Base-by-base conservation (phyloP, 2,888 invertebrate genomes). In the Cephus runcator region DNA sequence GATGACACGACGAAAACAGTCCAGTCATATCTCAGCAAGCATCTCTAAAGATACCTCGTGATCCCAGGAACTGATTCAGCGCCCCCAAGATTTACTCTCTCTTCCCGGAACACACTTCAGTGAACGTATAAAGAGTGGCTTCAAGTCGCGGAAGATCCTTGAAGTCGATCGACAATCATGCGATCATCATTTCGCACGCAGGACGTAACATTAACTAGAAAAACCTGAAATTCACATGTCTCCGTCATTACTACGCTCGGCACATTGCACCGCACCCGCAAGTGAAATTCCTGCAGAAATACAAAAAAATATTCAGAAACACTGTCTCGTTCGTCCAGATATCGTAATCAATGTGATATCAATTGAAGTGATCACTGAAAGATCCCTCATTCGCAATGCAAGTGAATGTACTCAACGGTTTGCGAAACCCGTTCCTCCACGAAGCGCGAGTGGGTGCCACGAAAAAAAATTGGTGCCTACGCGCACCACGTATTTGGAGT, bases 401-500 rank as follows among this genome's bases (percentile, higher is more conserved):
- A 86, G 85, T 84, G 86, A 86, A 86, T 71, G 86, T 83, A 68
- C 80, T 76, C 23, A 23, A 15, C 33, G 68, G n/a, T 33, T 33
- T 75, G 77, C 69, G 75, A 73, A 76, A 77, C 77, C 69, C 75
- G 76, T 74, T 73, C 79, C 74, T 73, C 31, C 6, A 12, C 71
- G 71, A 23, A 34, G 71, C 4, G 33, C 77, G 84, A 84, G 87
- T 88, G 82, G 88, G 88, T 83, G 87, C 76, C 78, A 78, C 73
- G 40, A 35, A 82, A 87, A 87, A 86, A 87, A 85, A 77, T 83
- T 80, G 34, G 80, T 85, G 81, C 87, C 88, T 87, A 88, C 88
- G 88, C 87, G 80, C 83, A 83, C 84, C 83, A 85, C 83, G 83
- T 83, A 87, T 88, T 88, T 88, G 87, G 86, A 56, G 56, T 56